These are phyloP conservation scores for Micrasema longulum DNA, from an alignment of 1,140 invertebrate species.

Conservation along the genomic window DNA sequence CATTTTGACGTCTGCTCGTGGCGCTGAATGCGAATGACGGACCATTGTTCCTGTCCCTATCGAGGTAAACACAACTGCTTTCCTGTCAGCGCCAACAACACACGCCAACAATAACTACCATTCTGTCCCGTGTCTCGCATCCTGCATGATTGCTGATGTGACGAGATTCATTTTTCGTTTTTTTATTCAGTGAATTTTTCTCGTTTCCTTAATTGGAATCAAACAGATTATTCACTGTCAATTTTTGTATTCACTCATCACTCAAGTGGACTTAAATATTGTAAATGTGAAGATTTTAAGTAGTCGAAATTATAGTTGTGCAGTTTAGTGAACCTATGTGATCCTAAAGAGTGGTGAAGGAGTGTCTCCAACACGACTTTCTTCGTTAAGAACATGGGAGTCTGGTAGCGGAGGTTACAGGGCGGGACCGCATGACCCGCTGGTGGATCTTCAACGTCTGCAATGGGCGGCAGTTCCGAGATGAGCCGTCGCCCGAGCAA, in stretches of 20 bases:
- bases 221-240: too few species aligned
- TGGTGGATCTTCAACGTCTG: constrained; percentile 67
- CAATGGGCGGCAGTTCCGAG: constrained; percentile 61
- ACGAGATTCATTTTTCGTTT: neutral
- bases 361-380: too few species aligned
- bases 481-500: constrained; percentile 58
- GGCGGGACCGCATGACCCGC: constrained; percentile 57
- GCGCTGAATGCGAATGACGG: constrained; percentile 34
- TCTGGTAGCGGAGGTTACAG: neutral
- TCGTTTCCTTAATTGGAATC: too few species aligned
- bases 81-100: neutral
- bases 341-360: too few species aligned
- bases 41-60: constrained; percentile 24
- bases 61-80: neutral
- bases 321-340: too few species aligned
- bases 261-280: too few species aligned
- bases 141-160: neutral
- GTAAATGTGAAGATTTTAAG: too few species aligned
- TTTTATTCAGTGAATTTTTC: neutral
- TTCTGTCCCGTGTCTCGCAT: neutral
- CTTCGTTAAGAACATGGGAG: neutral
- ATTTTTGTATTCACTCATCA: too few species aligned
- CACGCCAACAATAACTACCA: neutral
- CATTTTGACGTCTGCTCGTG: constrained; percentile 14
- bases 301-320: too few species aligned